Conservation (phyloP, 2,797 vertebrate species). For the Sebastiscus albofasciatus region DNA sequence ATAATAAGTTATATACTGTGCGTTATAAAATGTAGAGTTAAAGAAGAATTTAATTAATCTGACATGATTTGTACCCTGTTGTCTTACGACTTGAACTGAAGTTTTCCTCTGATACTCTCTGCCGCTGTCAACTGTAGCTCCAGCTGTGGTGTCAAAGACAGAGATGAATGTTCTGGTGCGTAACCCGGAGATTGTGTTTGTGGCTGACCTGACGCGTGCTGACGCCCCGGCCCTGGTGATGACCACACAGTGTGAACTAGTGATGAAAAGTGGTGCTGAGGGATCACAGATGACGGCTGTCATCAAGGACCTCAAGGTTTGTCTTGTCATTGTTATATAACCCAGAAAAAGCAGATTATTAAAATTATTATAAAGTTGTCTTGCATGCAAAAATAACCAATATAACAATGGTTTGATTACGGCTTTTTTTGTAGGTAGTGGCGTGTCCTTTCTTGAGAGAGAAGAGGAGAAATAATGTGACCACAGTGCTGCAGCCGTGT, state of each 20-base stretch:
- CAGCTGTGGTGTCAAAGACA: conserved; percentile 80
- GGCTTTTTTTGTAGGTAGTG: conserved; percentile 76
- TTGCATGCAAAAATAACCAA: neutral
- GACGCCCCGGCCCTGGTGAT: conserved; percentile 93
- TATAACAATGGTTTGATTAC: neutral
- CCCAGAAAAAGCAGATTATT: neutral
- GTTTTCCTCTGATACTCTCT: conserved; percentile 34
- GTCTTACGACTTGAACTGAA: neutral
- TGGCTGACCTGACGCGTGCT: conserved; percentile 94
- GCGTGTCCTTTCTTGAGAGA: conserved; percentile 93
- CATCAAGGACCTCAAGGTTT: conserved; percentile 89
- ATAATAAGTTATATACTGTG: neutral
- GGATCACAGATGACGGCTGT: conserved; percentile 87
- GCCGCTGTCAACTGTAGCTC: conserved; percentile 68
- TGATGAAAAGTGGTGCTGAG: conserved; percentile 84
- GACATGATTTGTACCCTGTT: neutral
- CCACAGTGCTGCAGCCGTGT: conserved; percentile 94
- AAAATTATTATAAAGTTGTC: neutral
- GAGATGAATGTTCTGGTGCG: conserved; percentile 90
- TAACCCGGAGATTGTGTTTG: conserved; percentile 97
- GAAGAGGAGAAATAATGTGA: conserved; percentile 87
- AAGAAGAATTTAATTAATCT: neutral
- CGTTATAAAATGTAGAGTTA: neutral
- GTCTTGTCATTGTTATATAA: neutral
- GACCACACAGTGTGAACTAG: conserved; percentile 92